Conservation (phyloP, 2,888 invertebrate genomes). For the Athetis lepigone region DNA sequence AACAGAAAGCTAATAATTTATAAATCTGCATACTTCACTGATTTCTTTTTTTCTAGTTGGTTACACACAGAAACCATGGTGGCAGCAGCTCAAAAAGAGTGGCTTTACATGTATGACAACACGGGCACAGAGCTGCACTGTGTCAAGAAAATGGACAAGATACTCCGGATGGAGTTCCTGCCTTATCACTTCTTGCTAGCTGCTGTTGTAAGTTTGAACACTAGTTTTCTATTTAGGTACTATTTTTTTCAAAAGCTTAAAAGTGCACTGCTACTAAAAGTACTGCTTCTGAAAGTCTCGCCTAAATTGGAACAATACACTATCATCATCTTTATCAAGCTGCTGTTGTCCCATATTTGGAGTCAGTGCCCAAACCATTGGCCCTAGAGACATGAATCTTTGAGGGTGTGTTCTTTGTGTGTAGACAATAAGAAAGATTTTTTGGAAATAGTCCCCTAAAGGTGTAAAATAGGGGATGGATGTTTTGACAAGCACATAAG, state of each 20-base stretch:
- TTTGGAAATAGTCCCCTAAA: too few species aligned
- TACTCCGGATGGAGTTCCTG: slow-evolving; percentile 96
- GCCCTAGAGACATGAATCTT: too few species aligned
- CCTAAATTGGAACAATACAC: background rate
- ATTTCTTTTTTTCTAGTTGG: slow-evolving; percentile 90
- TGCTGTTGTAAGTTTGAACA: slow-evolving; percentile 92
- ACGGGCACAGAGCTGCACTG: slow-evolving; percentile 99
- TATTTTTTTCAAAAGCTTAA: background rate
- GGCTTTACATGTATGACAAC: slow-evolving; percentile 99
- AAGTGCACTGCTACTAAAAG: too few species aligned
- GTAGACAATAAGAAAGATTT: too few species aligned
- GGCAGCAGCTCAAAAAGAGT: slow-evolving; percentile 98
- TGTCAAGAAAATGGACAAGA: slow-evolving; percentile 95
- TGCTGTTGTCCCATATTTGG: too few species aligned
- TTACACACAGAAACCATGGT: slow-evolving; percentile 99
- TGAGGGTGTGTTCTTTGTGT: too few species aligned
- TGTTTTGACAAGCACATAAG: too few species aligned
- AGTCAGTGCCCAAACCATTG: too few species aligned
- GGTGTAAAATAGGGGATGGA: too few species aligned
- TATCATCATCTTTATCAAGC: too few species aligned
- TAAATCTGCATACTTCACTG: background rate
- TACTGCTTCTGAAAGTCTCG: too few species aligned
- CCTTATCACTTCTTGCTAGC: slow-evolving; percentile 99
- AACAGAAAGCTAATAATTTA: too few species aligned
- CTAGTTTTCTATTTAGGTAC: background rate